Conservation (phyloP, 1,140 invertebrate species). For the Ips typographus region DNA sequence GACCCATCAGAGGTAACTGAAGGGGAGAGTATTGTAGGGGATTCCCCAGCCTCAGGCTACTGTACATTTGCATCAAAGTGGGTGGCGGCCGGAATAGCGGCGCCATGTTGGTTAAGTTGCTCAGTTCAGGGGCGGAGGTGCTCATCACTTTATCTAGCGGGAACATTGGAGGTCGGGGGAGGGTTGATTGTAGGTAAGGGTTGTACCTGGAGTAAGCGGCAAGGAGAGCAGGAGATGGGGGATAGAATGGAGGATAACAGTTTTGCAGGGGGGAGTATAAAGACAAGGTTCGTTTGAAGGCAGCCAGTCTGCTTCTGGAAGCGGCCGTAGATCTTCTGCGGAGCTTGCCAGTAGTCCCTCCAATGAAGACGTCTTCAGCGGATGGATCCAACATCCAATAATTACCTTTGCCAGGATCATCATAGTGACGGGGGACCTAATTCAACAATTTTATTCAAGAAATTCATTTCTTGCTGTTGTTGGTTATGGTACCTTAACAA, state of each 20-base stretch:
- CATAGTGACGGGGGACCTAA: constrained; percentile 83
- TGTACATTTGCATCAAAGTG: constrained; percentile 45
- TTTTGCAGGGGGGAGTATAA: constrained; percentile 54
- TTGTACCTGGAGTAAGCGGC: constrained; percentile 45
- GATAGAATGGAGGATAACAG: constrained; percentile 40
- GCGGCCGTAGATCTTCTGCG: constrained; percentile 84
- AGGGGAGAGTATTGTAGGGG: constrained; percentile 41
- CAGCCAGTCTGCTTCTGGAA: constrained; percentile 79
- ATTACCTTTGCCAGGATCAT: constrained; percentile 93
- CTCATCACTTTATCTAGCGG: constrained; percentile 32
- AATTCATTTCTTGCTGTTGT: background rate
- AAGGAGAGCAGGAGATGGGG: constrained; percentile 31
- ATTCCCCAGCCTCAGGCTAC: constrained; percentile 39
- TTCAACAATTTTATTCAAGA: no score
- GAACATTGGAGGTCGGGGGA: constrained; percentile 36
- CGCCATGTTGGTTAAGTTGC: constrained; percentile 32
- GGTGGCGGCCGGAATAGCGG: constrained; percentile 39
- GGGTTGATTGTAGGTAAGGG: constrained; percentile 44
- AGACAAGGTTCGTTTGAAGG: constrained; percentile 74
- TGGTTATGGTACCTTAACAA: constrained; percentile 71
- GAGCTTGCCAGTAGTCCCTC: constrained; percentile 94
- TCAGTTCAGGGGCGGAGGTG: constrained; percentile 30
- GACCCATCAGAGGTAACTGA: constrained; percentile 39
- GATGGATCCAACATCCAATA: constrained; percentile 97
- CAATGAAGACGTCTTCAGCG: constrained; percentile 96